These are phyloP conservation scores for Sceloporus tristichus DNA, from an alignment of 2,113 vertebrate genomes.

Conservation along the genomic window DNA sequence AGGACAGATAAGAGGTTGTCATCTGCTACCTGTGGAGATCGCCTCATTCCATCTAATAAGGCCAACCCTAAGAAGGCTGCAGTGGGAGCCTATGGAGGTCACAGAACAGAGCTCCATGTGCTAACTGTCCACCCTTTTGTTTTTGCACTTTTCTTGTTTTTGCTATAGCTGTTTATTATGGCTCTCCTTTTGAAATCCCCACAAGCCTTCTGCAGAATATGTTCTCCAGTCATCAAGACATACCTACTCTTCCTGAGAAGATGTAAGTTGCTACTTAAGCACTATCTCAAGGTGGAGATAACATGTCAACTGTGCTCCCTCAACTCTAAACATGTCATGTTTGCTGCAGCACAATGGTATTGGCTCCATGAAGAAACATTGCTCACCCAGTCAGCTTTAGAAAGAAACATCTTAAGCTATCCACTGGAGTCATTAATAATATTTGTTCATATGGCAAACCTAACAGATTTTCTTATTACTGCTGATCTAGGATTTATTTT, in stretches of 20 bases:
- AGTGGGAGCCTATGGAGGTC: too few species aligned
- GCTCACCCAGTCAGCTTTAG: conserved; percentile 33
- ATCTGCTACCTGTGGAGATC: too few species aligned
- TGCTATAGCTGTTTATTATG: too few species aligned
- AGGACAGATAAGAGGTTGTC: too few species aligned
- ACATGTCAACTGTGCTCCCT: neutral
- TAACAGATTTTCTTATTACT: conserved; percentile 48
- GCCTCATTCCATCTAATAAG: too few species aligned
- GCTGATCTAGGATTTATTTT: conserved; percentile 28
- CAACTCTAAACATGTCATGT: neutral
- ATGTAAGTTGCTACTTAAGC: neutral
- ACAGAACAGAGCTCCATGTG: neutral
- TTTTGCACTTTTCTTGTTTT: neutral
- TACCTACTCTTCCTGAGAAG: neutral
- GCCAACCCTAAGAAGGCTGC: neutral
- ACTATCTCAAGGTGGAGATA: neutral
- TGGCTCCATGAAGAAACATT: neutral
- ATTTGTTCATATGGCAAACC: conserved; percentile 33
- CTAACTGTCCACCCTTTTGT: neutral
- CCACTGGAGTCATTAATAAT: neutral
- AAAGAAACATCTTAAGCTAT: conserved; percentile 39
- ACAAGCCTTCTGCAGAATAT: neutral
- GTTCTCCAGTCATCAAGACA: too few species aligned
- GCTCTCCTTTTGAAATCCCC: neutral
- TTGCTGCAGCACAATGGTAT: neutral